These are phyloP conservation scores for Orientallactaga bullata DNA, from an alignment of 2,113 vertebrate genomes.

Conservation along the genomic window DNA sequence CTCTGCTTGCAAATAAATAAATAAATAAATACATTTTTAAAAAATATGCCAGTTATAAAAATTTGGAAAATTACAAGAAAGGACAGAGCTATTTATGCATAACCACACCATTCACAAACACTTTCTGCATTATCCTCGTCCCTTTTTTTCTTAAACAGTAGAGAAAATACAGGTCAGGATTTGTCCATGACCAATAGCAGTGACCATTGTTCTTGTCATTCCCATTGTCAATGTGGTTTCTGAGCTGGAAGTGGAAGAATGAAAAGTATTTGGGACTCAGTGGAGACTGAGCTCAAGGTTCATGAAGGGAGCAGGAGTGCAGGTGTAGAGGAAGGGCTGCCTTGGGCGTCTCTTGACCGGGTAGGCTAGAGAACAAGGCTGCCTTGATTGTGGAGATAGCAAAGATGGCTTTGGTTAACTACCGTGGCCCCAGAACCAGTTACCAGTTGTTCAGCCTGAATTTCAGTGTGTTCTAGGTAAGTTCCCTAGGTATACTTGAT, in stretches of 20 bases:
- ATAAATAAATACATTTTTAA: too few relatives aligned
- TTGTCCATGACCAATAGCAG: not conserved
- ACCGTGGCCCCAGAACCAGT: not conserved
- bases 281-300: not conserved
- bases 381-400: not conserved
- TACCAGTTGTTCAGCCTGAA: not conserved
- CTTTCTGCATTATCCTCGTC: not conserved
- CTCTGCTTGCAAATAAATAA: too few relatives aligned
- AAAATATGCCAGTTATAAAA: too few relatives aligned
- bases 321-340: not conserved
- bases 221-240: not conserved
- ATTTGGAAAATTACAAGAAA: constrained; percentile 28
- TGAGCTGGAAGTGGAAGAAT: not conserved
- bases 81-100: not conserved
- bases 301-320: not conserved
- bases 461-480: not conserved
- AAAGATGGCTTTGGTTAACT: not conserved
- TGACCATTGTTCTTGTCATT: not conserved
- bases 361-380: not conserved
- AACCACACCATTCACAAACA: not conserved
- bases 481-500: not conserved
- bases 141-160: not conserved
- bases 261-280: not conserved
- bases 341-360: not conserved
- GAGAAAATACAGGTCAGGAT: not conserved